Evolutionary conservation across 92 coral and sea anemone species (phyloP).

Genomic region (Epizoanthus stellaris): DNA sequence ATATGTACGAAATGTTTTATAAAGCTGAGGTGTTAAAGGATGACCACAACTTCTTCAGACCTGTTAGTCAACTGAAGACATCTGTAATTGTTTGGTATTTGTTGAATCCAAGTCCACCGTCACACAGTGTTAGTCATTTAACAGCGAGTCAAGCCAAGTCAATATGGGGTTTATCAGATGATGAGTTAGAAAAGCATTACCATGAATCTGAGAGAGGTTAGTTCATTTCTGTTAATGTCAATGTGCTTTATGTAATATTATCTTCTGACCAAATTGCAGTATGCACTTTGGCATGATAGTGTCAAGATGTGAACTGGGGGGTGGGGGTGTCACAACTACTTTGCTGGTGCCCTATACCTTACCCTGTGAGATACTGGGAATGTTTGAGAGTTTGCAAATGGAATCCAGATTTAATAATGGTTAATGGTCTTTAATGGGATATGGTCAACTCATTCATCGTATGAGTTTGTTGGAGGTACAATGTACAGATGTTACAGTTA

Average conservation of each 20-base stretch:
- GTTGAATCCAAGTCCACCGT: slow-evolving; percentile 90
- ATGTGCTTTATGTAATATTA: too few species aligned
- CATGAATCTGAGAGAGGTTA: slow-evolving; percentile 90
- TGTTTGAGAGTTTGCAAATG: too few species aligned
- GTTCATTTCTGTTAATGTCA: neutral
- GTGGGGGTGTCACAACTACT: too few species aligned
- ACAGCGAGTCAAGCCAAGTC: slow-evolving; percentile 99
- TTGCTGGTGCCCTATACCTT: too few species aligned
- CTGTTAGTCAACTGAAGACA: slow-evolving; percentile 98
- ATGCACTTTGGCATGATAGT: neutral
- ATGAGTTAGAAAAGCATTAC: slow-evolving; percentile 89
- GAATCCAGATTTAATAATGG: too few species aligned
- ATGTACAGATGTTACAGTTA: too few species aligned
- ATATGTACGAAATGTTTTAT: slow-evolving; percentile 97
- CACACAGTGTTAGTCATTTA: slow-evolving; percentile 96
- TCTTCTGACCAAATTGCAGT: too few species aligned
- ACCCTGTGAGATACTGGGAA: too few species aligned
- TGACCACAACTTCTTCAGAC: slow-evolving; percentile 98
- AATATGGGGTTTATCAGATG: slow-evolving; percentile 98
- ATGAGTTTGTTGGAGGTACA: too few species aligned
- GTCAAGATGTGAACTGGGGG: neutral
- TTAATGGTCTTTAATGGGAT: too few species aligned
- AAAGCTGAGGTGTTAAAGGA: slow-evolving; percentile 98
- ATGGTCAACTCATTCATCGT: too few species aligned
- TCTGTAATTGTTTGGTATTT: slow-evolving; percentile 99